phyloP scores from a whole-genome alignment of 2,888 invertebrate species.

The Trileptium ribeirensis region DNA sequence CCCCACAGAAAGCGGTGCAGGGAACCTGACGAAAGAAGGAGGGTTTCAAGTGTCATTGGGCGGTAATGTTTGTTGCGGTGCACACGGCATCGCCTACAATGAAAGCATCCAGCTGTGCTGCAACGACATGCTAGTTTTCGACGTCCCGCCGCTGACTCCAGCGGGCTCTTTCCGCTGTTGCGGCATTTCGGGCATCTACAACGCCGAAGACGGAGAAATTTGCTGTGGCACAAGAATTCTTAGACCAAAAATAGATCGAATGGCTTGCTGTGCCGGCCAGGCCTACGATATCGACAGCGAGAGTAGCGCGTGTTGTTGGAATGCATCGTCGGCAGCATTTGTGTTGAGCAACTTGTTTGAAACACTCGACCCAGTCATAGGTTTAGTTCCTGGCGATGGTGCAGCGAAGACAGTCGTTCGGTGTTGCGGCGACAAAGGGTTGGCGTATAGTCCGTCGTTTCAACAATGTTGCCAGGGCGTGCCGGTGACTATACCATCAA shows the following conservation, averaged over 20 bases:
- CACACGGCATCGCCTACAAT: background rate
- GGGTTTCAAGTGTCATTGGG: background rate
- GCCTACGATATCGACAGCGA: no score
- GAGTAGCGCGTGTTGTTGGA: background rate
- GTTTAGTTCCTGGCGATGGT: no score
- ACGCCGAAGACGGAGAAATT: background rate
- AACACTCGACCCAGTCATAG: no score
- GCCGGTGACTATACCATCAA: background rate
- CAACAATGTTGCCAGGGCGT: background rate
- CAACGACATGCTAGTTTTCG: background rate
- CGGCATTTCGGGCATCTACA: background rate
- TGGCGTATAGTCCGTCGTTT: background rate
- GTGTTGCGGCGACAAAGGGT: background rate
- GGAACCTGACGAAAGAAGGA: background rate
- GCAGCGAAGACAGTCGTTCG: no score
- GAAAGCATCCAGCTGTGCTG: background rate
- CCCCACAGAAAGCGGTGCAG: background rate
- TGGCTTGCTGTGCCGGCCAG: background rate
- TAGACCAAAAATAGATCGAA: background rate
- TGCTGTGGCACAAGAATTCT: background rate
- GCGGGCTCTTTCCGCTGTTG: background rate
- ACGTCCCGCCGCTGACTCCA: background rate
- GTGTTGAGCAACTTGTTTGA: no score
- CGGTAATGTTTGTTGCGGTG: background rate
- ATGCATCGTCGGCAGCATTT: background rate